Base-by-base conservation (phyloP, 1,140 invertebrate species). In the Pinna nobilis region DNA sequence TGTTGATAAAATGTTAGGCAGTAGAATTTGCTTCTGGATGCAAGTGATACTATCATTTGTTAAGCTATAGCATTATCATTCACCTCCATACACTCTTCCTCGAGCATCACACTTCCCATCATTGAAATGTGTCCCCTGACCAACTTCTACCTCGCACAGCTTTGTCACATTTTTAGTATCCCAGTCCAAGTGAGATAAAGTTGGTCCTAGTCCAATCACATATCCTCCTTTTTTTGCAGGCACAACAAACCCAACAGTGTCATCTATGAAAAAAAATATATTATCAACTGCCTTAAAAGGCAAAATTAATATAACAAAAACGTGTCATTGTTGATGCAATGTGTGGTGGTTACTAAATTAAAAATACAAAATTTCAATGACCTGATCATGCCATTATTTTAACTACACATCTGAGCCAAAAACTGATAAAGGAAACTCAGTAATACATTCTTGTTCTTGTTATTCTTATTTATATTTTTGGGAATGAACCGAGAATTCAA, bases 101-200 rank as follows among this genome's bases (percentile, higher is more conserved):
- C 85, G 85, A 0, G 92, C 91, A 87, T 97, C 96, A 66, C 93
- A 94, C 89, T 97, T 97, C n/a, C 93, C 96, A 87, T 97, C 95
- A 82, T 97, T 97, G 75, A 95, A 92, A 77, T 95, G 90, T 77
- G 93, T 95, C 1, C 49, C 59, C 23, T 35, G 84, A 57, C 87
- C 86, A 35, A 92, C 74, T 33, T 95, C 94, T 0, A 95, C 92
- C 53, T 92, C 91, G 1, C 90, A 89, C 3, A 87, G 25, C n/a
- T 69, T 50, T n/a, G 70, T 71, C 1, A 71, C 32, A 11, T 74
- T 70, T 7, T 64, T 55, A 0, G 71, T 67, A 7, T 77, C 72
- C 79, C 74, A 80, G n/a, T 74, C 76, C 39, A 84, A 63, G 60
- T 39, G 79, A 44, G 28, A 51, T 13, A 80, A 65, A 63, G 11